Evolutionary conservation across 2,113 vertebrate species (phyloP).

Genomic region (Microcebus lehilahytsara): DNA sequence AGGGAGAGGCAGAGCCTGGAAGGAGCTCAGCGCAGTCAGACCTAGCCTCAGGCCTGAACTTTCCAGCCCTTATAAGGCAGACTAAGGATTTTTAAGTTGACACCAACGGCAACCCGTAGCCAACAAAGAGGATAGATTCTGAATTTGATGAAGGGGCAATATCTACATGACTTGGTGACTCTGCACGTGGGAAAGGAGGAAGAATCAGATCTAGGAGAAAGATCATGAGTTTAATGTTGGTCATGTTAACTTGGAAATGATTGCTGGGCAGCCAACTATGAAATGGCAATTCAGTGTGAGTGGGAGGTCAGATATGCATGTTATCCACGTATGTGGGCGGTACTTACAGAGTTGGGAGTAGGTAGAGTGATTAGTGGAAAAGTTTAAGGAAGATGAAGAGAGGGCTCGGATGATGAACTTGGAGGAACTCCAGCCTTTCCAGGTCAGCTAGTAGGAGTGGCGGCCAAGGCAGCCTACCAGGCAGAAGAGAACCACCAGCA

Average conservation of each 20-base stretch:
- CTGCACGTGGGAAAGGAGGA: not conserved
- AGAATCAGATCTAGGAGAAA: not conserved
- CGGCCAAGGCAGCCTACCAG: not conserved
- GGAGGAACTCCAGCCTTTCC: not conserved
- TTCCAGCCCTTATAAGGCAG: not conserved
- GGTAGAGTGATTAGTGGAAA: not conserved
- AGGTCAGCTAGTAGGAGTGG: not conserved
- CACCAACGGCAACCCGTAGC: not conserved
- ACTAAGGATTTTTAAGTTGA: not conserved
- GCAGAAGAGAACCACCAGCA: not conserved
- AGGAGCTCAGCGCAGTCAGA: not conserved
- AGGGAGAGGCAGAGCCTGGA: not conserved
- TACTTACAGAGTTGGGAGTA: not conserved
- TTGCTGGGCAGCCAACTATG: not conserved
- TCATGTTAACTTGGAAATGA: not conserved
- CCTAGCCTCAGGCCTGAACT: not conserved
- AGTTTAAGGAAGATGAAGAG: not conserved
- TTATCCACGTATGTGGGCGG: not conserved
- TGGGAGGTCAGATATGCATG: not conserved
- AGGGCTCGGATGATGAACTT: not conserved
- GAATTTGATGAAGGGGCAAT: accelerated
- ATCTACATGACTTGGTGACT: not conserved
- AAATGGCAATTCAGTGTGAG: not conserved
- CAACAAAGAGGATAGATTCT: not conserved
- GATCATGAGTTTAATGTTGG: not conserved